phyloP scores from a whole-genome alignment of 2,113 vertebrate species.

The Rynchops niger region DNA sequence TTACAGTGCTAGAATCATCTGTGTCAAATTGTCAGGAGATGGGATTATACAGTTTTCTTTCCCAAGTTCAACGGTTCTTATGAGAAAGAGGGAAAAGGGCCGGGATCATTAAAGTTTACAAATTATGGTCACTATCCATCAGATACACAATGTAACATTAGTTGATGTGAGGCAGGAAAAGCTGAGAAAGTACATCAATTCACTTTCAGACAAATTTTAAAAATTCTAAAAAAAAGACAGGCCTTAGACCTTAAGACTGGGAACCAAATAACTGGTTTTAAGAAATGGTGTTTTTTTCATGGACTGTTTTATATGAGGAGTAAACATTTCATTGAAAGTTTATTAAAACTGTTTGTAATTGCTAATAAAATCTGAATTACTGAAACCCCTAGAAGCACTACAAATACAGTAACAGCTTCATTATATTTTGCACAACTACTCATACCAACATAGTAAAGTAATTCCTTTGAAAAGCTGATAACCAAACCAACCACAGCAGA shows the following conservation, averaged over 20 bases:
- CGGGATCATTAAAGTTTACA: background rate
- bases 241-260: background rate
- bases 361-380: slow-evolving; percentile 26
- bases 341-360: slow-evolving; percentile 25
- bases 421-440: background rate
- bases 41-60: background rate
- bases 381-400: background rate
- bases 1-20: background rate
- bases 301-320: background rate
- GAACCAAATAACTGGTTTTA: background rate
- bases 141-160: background rate
- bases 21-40: background rate
- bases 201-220: background rate
- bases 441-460: background rate
- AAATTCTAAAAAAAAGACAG: background rate
- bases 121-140: background rate
- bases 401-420: background rate
- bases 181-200: background rate
- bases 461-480: background rate
- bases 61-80: background rate
- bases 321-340: slow-evolving; percentile 18
- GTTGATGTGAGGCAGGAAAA: background rate
- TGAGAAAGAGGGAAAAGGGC: background rate
- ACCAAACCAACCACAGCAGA: background rate
- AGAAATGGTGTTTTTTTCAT: background rate